phyloP scores from a whole-genome alignment of 1,140 invertebrate species.

The Listronotus bonariensis region DNA sequence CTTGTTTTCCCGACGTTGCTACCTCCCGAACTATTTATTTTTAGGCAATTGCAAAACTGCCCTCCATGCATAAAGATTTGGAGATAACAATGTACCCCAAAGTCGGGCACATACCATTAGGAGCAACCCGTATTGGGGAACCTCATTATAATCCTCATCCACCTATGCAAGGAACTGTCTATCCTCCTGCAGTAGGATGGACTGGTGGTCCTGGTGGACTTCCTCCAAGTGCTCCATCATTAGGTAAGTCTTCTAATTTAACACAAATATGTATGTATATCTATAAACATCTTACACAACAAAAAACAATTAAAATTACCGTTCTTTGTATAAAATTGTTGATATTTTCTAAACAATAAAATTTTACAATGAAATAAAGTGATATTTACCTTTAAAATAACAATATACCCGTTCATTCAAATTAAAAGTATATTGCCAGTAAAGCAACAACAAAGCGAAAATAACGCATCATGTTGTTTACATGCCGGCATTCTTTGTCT shows the following conservation, averaged over 20 bases:
- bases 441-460: too few relatives aligned
- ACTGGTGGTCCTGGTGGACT: conserved; percentile 1
- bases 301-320: neutral
- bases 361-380: too few relatives aligned
- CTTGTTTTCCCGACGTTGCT: too few relatives aligned
- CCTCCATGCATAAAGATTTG: conserved; percentile 31
- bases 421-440: too few relatives aligned
- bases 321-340: neutral
- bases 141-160: conserved; percentile 2
- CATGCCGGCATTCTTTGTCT: too few relatives aligned
- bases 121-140: neutral
- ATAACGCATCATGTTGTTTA: too few relatives aligned
- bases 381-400: too few relatives aligned
- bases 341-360: too few relatives aligned
- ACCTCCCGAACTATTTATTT: too few relatives aligned
- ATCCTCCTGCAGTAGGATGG: conserved; percentile 21
- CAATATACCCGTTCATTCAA: too few relatives aligned
- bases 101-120: conserved; percentile 37
- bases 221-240: conserved; percentile 6
- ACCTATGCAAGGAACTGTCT: conserved; percentile 2
- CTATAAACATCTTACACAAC: neutral
- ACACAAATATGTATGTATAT: neutral
- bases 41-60: conserved; percentile 29
- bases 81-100: conserved; percentile 27
- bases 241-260: conserved; percentile 3